These are phyloP conservation scores for Harpegnathos saltator DNA, from an alignment of 1,140 invertebrate genomes.

Conservation along the genomic window DNA sequence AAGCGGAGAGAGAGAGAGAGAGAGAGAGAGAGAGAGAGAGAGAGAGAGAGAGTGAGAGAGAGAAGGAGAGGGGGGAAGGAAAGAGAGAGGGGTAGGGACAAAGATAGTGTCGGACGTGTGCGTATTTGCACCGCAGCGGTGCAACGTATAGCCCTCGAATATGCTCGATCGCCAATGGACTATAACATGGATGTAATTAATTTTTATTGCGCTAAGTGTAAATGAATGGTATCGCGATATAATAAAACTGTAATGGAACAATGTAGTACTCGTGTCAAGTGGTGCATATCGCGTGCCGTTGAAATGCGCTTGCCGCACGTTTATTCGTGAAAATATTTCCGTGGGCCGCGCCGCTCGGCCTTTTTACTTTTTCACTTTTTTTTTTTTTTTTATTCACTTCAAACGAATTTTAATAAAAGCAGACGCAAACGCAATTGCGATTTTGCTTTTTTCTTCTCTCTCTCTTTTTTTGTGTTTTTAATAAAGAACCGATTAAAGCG, in stretches of 20 bases:
- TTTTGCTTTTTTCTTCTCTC: too few relatives aligned
- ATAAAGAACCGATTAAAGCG: background rate
- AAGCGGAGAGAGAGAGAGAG: too few relatives aligned
- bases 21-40: too few relatives aligned
- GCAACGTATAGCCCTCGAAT: background rate
- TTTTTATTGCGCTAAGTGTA: slow-evolving; percentile 48
- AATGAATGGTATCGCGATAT: slow-evolving; percentile 44
- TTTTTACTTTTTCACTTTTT: background rate
- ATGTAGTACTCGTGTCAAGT: slow-evolving; percentile 40
- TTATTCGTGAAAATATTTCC: slow-evolving; percentile 34
- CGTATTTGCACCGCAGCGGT: slow-evolving; percentile 2
- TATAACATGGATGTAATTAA: slow-evolving; percentile 39
- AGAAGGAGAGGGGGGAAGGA: too few relatives aligned
- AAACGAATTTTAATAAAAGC: slow-evolving; percentile 2
- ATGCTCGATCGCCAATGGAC: slow-evolving; percentile 16
- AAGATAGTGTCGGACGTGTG: background rate
- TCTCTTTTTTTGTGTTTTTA: too few relatives aligned
- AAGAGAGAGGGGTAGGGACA: background rate
- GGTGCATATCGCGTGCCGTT: slow-evolving; percentile 11
- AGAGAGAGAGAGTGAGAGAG: too few relatives aligned
- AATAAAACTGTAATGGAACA: slow-evolving; percentile 56
- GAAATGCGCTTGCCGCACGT: slow-evolving; percentile 6
- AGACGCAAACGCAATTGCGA: background rate
- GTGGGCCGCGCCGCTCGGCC: too few relatives aligned
- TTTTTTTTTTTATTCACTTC: background rate